Conservation (phyloP, 1,140 invertebrate genomes). For the Conopomorpha cramerella region DNA sequence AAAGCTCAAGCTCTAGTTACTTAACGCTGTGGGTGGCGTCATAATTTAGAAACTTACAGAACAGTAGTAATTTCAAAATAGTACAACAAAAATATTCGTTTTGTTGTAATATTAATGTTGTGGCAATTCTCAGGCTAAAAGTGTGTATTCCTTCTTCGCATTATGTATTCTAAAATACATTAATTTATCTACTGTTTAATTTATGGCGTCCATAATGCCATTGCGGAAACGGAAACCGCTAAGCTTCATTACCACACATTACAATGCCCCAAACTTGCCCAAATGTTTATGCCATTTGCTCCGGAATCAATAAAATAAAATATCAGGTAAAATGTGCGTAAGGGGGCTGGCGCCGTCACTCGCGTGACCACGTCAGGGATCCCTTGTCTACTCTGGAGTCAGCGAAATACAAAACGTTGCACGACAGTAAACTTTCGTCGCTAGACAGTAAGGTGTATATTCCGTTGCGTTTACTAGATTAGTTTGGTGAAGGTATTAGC, state of each 20-base stretch:
- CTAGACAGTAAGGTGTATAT: constrained; percentile 6
- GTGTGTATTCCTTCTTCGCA: no score
- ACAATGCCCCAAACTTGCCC: constrained; percentile 3
- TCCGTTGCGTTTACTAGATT: background rate
- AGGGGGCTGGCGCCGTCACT: background rate
- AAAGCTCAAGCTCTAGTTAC: no score
- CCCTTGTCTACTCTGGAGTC: background rate
- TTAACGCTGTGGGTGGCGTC: no score
- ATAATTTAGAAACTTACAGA: no score
- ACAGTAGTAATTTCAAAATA: no score
- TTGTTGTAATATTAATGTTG: no score
- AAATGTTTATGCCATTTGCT: constrained; percentile 25
- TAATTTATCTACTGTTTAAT: background rate
- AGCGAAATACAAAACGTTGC: background rate
- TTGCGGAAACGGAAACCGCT: background rate
- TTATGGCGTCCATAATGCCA: background rate
- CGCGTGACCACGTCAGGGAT: background rate
- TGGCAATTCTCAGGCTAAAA: no score
- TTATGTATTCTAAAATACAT: background rate
- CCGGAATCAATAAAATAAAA: constrained; percentile 28
- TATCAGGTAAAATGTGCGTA: constrained; percentile 12
- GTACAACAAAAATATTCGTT: no score
- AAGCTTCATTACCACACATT: background rate
- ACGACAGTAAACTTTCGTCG: background rate
- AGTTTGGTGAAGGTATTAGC: constrained; percentile 7